Evolutionary conservation across 2,888 invertebrate species (phyloP).

Genomic region (Trachelus stipa): DNA sequence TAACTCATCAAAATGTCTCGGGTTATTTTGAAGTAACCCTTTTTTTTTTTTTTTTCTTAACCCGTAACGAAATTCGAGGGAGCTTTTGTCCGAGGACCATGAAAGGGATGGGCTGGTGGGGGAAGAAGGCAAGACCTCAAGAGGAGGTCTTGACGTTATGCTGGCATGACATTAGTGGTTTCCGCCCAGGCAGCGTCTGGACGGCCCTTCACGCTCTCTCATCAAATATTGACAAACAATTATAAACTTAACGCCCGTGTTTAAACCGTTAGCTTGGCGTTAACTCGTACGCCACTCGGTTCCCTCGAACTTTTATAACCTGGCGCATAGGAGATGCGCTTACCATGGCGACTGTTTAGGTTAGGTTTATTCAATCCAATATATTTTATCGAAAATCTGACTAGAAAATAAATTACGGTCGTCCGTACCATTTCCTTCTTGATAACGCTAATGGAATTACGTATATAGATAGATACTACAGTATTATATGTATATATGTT

Average conservation of each 20-base stretch:
- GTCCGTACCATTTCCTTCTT: not conserved
- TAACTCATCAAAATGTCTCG: too few relatives aligned
- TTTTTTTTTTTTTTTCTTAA: too few relatives aligned
- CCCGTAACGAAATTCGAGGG: too few relatives aligned
- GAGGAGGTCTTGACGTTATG: not conserved
- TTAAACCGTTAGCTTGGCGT: slow-evolving; percentile 23
- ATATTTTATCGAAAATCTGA: not conserved
- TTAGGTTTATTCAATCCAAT: not conserved
- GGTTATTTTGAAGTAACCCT: too few relatives aligned
- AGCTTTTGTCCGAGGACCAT: too few relatives aligned
- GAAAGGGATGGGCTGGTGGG: too few relatives aligned
- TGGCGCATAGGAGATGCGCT: not conserved
- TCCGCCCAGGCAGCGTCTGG: not conserved
- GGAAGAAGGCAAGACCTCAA: too few relatives aligned
- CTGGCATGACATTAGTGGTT: slow-evolving; percentile 7
- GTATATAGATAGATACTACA: not conserved
- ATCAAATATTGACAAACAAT: slow-evolving; percentile 27
- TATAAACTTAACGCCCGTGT: slow-evolving; percentile 26
- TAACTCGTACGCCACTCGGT: slow-evolving; percentile 3
- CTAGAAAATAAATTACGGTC: slow-evolving; percentile 6
- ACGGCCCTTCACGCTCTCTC: slow-evolving; percentile 5
- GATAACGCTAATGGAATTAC: slow-evolving; percentile 7
- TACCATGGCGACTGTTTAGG: slow-evolving; percentile 1
- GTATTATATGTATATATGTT: not conserved
- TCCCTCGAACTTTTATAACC: not conserved